Evolutionary conservation across 2,888 invertebrate genomes (phyloP).

Genomic region (Pandemis cinnamomeana): DNA sequence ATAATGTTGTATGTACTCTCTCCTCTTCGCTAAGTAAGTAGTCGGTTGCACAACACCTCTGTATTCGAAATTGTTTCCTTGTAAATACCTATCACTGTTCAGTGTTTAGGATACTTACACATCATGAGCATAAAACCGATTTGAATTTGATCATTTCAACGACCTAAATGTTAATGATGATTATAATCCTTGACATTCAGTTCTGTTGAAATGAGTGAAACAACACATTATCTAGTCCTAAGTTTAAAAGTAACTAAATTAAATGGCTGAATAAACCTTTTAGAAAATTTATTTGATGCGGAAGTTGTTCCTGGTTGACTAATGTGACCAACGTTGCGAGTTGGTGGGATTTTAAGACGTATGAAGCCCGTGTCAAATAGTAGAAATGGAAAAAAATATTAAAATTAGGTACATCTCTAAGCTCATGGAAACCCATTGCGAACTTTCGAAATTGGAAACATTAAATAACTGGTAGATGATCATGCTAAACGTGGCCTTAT

Average conservation of each 20-base stretch:
- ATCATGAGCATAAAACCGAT: background rate
- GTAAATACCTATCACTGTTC: background rate
- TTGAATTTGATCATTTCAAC: conserved; percentile 4
- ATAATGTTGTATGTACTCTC: conserved; percentile 45
- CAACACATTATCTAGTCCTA: background rate
- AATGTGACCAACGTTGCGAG: no score
- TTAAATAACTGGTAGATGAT: no score
- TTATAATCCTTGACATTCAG: conserved; percentile 30
- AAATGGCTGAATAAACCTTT: background rate
- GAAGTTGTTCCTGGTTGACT: background rate
- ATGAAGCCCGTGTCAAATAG: no score
- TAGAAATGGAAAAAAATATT: no score
- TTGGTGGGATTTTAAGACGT: no score
- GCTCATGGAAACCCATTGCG: no score
- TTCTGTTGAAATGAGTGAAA: background rate
- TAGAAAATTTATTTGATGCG: background rate
- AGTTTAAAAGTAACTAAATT: background rate
- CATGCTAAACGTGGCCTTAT: no score
- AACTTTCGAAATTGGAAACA: no score
- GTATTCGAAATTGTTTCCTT: background rate
- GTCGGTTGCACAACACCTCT: background rate
- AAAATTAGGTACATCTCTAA: no score
- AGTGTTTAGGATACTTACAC: background rate
- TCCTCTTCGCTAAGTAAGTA: conserved; percentile 10
- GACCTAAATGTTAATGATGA: conserved; percentile 24